Conservation (phyloP, 1,140 invertebrate species). For the Drosophila tani region DNA sequence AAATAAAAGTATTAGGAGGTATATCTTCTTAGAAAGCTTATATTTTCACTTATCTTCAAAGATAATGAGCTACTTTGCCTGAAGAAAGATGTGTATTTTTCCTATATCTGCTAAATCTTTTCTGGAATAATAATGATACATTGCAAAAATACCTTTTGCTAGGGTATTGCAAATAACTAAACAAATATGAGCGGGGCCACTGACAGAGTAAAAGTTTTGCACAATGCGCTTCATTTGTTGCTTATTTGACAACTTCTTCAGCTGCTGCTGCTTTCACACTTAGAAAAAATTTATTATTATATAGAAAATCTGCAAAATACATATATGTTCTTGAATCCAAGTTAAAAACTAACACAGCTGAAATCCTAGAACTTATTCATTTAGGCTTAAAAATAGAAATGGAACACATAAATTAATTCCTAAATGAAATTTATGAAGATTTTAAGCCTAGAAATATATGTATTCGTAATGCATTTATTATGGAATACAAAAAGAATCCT, state of each 20-base stretch:
- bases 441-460: too few relatives aligned
- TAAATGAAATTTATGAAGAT: too few relatives aligned
- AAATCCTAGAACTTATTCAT: neutral
- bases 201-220: constrained; percentile 78
- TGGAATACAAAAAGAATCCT: too few relatives aligned
- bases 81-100: neutral
- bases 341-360: neutral
- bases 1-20: neutral
- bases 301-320: too few relatives aligned
- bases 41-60: too few relatives aligned
- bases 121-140: neutral
- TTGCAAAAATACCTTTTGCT: neutral
- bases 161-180: constrained; percentile 53
- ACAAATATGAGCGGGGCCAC: constrained; percentile 40
- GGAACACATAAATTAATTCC: too few relatives aligned
- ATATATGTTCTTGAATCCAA: neutral
- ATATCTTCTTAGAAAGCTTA: too few relatives aligned
- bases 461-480: too few relatives aligned
- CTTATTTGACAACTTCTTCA: constrained; percentile 70
- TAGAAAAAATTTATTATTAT: neutral
- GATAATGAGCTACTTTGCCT: neutral
- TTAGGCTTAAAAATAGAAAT: too few relatives aligned
- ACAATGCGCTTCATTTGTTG: constrained; percentile 80
- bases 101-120: too few relatives aligned
- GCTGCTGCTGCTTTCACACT: constrained; percentile 24